Evolutionary conservation across 2,113 vertebrate species (phyloP).

Genomic region (Corythoichthys intestinalis): DNA sequence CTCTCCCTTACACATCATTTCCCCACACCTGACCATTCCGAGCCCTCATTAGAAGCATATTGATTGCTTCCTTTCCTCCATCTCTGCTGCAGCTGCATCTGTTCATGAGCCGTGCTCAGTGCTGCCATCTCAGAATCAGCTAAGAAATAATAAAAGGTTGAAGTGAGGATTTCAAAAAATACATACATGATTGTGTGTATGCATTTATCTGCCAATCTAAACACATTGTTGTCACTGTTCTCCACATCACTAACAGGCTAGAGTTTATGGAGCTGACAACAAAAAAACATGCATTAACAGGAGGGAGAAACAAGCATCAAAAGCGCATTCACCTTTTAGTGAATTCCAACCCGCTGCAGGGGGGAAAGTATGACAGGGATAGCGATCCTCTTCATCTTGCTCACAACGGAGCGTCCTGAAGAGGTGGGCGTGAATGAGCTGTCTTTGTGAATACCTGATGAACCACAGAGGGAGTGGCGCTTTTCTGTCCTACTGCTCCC

Average conservation of each 20-base stretch:
- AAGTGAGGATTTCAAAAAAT: slow-evolving; percentile 10
- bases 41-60: slow-evolving; percentile 51
- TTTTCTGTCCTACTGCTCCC: slow-evolving; percentile 14
- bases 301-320: slow-evolving; percentile 17
- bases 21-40: slow-evolving; percentile 30
- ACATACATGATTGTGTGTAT: slow-evolving; percentile 5
- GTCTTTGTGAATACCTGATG: slow-evolving; percentile 63
- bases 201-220: slow-evolving; percentile 23
- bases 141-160: slow-evolving; percentile 12
- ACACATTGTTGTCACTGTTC: slow-evolving; percentile 30
- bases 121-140: slow-evolving; percentile 18
- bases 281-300: slow-evolving; percentile 18
- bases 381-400: slow-evolving; percentile 44
- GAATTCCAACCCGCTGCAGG: slow-evolving; percentile 27
- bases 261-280: slow-evolving; percentile 29
- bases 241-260: slow-evolving; percentile 27
- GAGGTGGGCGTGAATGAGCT: slow-evolving; percentile 43
- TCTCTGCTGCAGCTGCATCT: slow-evolving; percentile 17
- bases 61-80: slow-evolving; percentile 27
- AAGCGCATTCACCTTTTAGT: slow-evolving; percentile 16
- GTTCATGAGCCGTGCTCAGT: slow-evolving; percentile 18
- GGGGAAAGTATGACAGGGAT: slow-evolving; percentile 43
- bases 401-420: slow-evolving; percentile 39
- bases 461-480: slow-evolving; percentile 15
- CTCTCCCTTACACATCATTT: slow-evolving; percentile 11